A percentile compares a stretch with the other conserved stretches of the same genome.
Conservation (phyloP, 2,797 vertebrate genomes). For the Silurus lanzhouensis region DNA sequence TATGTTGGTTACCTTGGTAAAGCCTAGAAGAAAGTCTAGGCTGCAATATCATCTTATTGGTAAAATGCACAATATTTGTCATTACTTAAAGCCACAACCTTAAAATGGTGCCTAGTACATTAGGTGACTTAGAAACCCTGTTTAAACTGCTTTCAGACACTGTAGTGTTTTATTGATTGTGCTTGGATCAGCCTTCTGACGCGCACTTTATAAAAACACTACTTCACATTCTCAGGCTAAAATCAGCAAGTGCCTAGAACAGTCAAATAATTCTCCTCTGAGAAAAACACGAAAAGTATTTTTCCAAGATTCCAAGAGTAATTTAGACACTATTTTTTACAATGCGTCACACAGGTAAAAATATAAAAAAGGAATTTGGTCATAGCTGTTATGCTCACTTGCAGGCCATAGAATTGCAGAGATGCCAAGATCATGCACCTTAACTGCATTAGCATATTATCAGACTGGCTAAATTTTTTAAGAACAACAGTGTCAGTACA, state of each 20-base stretch:
- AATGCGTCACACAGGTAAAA: neutral
- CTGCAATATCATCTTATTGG: neutral
- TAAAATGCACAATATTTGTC: neutral
- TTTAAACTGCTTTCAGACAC: neutral
- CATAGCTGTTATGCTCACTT: neutral
- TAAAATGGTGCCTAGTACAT: neutral
- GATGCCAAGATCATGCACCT: neutral
- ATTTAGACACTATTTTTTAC: too few species aligned
- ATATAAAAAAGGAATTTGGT: neutral
- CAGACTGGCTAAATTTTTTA: neutral
- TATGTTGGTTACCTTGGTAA: neutral
- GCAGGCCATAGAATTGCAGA: neutral
- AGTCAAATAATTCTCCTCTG: neutral
- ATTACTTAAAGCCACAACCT: neutral
- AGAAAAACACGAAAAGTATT: neutral
- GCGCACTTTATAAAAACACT: neutral
- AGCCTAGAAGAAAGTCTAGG: neutral
- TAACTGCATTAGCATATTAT: neutral
- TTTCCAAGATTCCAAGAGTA: too few species aligned
- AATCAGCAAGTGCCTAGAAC: neutral
- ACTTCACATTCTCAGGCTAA: neutral
- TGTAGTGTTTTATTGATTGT: neutral
- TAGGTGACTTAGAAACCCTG: neutral
- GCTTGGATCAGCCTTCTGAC: neutral
- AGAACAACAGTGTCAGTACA: neutral